phyloP scores from a whole-genome alignment of 2,888 invertebrate genomes.

The Trachelus tabidus region DNA sequence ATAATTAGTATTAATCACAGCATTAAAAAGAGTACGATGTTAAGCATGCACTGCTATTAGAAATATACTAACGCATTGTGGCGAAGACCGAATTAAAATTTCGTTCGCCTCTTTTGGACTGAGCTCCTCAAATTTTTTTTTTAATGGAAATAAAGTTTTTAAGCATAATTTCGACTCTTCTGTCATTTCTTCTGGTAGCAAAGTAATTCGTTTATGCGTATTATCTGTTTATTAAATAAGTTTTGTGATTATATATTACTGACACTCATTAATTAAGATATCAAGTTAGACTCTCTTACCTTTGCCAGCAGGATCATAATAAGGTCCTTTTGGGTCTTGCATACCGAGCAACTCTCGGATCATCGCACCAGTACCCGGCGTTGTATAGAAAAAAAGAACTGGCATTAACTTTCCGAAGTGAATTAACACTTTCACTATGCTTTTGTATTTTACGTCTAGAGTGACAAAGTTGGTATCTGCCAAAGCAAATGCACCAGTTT shows the following conservation, averaged over 20 bases:
- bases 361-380: slow-evolving; percentile 75
- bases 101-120: slow-evolving; percentile 83
- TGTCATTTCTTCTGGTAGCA: slow-evolving; percentile 77
- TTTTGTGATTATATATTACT: slow-evolving; percentile 15
- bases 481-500: slow-evolving; percentile 13
- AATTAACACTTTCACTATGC: slow-evolving; percentile 80
- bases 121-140: slow-evolving; percentile 74
- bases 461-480: slow-evolving; percentile 65
- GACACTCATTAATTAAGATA: not conserved
- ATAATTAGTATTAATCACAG: slow-evolving; percentile 12
- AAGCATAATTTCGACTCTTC: slow-evolving; percentile 76
- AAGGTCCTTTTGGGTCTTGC: slow-evolving; percentile 68
- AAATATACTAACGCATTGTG: slow-evolving; percentile 67
- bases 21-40: not conserved
- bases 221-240: slow-evolving; percentile 66
- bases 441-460: slow-evolving; percentile 75
- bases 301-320: slow-evolving; percentile 68
- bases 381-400: slow-evolving; percentile 84
- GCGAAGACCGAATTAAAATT: slow-evolving; percentile 81
- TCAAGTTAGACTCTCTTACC: slow-evolving; percentile 53
- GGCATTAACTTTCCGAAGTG: slow-evolving; percentile 83
- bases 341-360: slow-evolving; percentile 80
- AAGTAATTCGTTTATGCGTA: slow-evolving; percentile 79
- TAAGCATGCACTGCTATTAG: not conserved
- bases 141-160: slow-evolving; percentile 72